Evolutionary conservation across 1,140 invertebrate species (phyloP).

Genomic region (Cydia amplana): DNA sequence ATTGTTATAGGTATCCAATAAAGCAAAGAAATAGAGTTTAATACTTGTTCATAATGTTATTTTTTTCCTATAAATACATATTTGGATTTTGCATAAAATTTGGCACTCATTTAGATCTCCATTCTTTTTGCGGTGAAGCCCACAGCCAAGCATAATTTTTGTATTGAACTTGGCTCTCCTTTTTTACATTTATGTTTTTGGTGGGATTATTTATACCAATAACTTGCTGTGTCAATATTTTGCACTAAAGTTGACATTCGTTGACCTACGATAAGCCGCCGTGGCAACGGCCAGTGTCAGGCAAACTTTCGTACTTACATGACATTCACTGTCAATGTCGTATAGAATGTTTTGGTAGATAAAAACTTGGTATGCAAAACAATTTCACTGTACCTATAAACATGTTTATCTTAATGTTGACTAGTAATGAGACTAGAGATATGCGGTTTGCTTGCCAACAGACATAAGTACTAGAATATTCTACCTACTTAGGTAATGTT

Average conservation of each 20-base stretch:
- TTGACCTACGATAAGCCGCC: constrained; percentile 5
- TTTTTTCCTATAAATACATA: too few relatives aligned
- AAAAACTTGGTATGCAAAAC: constrained; percentile 20
- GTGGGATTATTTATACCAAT: too few relatives aligned
- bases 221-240: background rate
- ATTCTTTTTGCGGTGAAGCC: too few relatives aligned
- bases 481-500: background rate
- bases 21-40: too few relatives aligned
- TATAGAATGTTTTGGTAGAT: constrained; percentile 18
- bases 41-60: too few relatives aligned
- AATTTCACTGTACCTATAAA: constrained; percentile 6
- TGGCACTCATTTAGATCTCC: too few relatives aligned
- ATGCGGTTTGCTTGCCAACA: background rate
- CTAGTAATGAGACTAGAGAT: background rate
- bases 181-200: too few relatives aligned
- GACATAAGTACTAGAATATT: background rate
- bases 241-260: background rate
- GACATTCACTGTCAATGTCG: constrained; percentile 20
- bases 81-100: too few relatives aligned
- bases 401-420: constrained; percentile 5
- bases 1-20: too few relatives aligned
- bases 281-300: background rate
- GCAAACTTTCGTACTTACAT: background rate
- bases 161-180: too few relatives aligned
- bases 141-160: too few relatives aligned